Conservation (phyloP, 2,797 vertebrate genomes). For the Parambassis ranga region DNA sequence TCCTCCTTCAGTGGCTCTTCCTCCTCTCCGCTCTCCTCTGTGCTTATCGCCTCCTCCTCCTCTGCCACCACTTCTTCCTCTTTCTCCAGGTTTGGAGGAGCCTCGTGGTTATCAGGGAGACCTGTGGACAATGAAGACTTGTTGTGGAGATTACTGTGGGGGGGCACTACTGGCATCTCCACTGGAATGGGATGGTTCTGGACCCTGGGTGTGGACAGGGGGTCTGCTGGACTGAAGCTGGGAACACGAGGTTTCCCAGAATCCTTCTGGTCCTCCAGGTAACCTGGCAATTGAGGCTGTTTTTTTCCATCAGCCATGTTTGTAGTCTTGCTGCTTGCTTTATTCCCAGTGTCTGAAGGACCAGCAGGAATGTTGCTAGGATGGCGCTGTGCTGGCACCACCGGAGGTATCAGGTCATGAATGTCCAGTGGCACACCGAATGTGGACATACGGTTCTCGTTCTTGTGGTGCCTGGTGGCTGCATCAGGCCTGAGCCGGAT, state of each 20-base stretch:
- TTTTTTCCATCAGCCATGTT: slow-evolving; percentile 37
- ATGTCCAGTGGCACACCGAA: slow-evolving; percentile 74
- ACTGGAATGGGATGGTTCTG: slow-evolving; percentile 62
- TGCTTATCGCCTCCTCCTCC: slow-evolving; percentile 9
- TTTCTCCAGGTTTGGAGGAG: not conserved
- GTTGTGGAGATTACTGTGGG: not conserved
- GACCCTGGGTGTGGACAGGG: slow-evolving; percentile 3
- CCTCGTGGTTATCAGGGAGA: slow-evolving; percentile 3
- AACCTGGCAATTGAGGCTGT: slow-evolving; percentile 2
- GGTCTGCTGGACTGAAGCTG: slow-evolving; percentile 74
- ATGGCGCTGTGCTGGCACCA: not conserved
- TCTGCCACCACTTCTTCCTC: slow-evolving; percentile 30
- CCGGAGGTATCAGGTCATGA: slow-evolving; percentile 35
- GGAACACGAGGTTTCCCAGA: slow-evolving; percentile 53
- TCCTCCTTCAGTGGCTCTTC: slow-evolving; percentile 35
- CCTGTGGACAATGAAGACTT: not conserved
- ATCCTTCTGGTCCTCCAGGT: slow-evolving; percentile 16
- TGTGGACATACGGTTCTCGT: slow-evolving; percentile 82
- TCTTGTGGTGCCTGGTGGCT: slow-evolving; percentile 45
- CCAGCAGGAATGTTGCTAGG: not conserved
- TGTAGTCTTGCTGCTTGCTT: not conserved
- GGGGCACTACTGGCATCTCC: slow-evolving; percentile 55
- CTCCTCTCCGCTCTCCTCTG: not conserved
- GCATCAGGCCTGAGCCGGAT: slow-evolving; percentile 65
- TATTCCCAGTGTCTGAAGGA: not conserved